These are phyloP conservation scores for Drosophila austrosaltans DNA, from an alignment of 2,888 invertebrate species.

Conservation along the genomic window DNA sequence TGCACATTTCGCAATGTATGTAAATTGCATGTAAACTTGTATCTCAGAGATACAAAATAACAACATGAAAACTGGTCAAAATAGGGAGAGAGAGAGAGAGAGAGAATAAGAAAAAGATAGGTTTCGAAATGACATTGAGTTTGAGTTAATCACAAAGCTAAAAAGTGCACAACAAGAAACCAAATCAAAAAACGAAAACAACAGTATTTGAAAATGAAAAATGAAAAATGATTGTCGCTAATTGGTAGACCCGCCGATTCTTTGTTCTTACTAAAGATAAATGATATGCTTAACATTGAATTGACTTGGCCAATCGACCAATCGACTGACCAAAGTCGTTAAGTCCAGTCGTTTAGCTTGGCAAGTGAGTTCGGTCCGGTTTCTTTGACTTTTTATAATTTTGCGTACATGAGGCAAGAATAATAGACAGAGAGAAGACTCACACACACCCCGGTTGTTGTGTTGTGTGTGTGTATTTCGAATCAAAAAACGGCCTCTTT, in stretches of 20 bases:
- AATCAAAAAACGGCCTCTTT: slow-evolving; percentile 61
- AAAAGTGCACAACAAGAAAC: slow-evolving; percentile 25
- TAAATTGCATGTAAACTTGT: slow-evolving; percentile 31
- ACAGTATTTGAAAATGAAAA: slow-evolving; percentile 16
- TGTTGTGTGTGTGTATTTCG: slow-evolving; percentile 48
- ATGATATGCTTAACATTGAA: slow-evolving; percentile 64
- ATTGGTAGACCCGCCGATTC: slow-evolving; percentile 43
- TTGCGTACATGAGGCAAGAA: slow-evolving; percentile 21
- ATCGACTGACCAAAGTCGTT: slow-evolving; percentile 53
- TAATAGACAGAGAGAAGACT: slow-evolving; percentile 1
- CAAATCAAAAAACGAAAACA: slow-evolving; percentile 4
- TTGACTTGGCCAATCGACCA: slow-evolving; percentile 33
- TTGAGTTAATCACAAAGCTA: slow-evolving; percentile 32
- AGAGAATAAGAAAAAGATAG: background rate
- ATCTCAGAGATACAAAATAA: slow-evolving; percentile 49
- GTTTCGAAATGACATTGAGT: slow-evolving; percentile 17
- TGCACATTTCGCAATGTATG: slow-evolving; percentile 44
- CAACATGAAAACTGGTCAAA: slow-evolving; percentile 43
- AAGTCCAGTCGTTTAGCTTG: slow-evolving; percentile 64
- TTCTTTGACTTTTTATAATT: slow-evolving; percentile 4
- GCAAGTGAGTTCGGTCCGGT: background rate
- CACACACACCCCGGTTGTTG: slow-evolving; percentile 26
- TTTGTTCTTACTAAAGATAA: slow-evolving; percentile 58
- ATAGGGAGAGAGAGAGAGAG: background rate
- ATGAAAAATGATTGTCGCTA: slow-evolving; percentile 67